phyloP scores from a whole-genome alignment of 2,797 vertebrate species.

The Leuciscus waleckii region DNA sequence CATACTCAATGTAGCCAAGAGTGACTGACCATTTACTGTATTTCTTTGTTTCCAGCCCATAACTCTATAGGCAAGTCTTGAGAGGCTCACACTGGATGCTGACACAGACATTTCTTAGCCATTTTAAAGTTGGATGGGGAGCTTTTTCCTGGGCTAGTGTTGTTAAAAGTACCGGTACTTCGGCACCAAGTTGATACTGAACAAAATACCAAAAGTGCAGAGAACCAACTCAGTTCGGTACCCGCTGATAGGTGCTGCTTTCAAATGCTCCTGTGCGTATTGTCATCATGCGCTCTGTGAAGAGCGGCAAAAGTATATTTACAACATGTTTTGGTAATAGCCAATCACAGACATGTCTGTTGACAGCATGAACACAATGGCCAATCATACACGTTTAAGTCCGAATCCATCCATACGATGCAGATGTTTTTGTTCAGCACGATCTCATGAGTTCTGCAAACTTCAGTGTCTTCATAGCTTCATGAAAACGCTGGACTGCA shows the following conservation, averaged over 20 bases:
- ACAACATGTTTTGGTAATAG: background rate
- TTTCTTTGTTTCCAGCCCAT: background rate
- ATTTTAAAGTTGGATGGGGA: background rate
- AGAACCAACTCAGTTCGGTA: background rate
- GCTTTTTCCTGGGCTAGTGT: background rate
- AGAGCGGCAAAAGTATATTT: background rate
- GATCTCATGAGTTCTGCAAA: background rate
- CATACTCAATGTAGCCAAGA: background rate
- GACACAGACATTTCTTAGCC: background rate
- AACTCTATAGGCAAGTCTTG: background rate
- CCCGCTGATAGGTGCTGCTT: background rate
- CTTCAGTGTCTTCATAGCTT: background rate
- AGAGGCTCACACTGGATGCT: background rate
- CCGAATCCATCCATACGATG: background rate
- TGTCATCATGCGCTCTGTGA: background rate
- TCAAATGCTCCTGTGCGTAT: background rate
- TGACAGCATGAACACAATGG: background rate
- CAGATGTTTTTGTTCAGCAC: background rate
- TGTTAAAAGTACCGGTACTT: background rate
- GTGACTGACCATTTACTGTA: background rate
- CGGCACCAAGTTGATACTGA: background rate
- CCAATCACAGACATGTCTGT: background rate
- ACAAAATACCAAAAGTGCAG: background rate
- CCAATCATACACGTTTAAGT: background rate
- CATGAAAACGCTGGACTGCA: background rate